Base-by-base conservation (phyloP, 2,888 invertebrate species). In the Plebejus melissa region DNA sequence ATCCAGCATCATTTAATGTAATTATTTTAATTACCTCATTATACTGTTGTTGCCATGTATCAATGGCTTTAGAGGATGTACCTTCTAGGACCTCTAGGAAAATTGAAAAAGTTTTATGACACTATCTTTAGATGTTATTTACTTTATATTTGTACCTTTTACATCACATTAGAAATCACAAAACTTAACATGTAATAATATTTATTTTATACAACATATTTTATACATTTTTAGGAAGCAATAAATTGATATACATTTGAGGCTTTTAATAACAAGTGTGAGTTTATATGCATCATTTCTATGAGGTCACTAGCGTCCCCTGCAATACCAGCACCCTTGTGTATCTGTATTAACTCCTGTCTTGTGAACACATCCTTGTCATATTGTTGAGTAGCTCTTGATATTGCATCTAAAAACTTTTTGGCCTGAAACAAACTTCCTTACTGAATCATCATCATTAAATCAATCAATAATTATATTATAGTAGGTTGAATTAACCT, bases 241-340 rank as follows among this genome's bases (percentile, higher is more conserved):
- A 93, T 85, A 70, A 94, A 83, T 89, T 97, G 96, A 83, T 97
- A 98, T 74, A 95, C 91, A 83, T 96, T 95, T 22, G 95, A 94
- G 0, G 96, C 97, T 88, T 97, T 98, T 83, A 98, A 96, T 79
- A 99, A 91, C 79, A 99, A 91, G 89, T 96, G 97, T 11, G 98
- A 98, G 86, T 98, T 97, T 81, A 96, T 94, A 86, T 99, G 98
- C 80, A 98, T 94, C 57, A 96, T 95, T 80, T 96, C 95, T 75
- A 99, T 94, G 74, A 98, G 94, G 79, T 95, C 94, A 74, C 94
- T 94, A 79, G 97, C 95, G 83, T 96, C 96, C 0, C 95, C 93
- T 0, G 94, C 86, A 65, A 98, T 94, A 2, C 96, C 96, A 0
- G 95, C 94, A 7, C 95, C 93, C 81, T 93, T 90, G 41, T 96